Conservation (phyloP, 2,113 vertebrate species). For the Pristiophorus japonicus region DNA sequence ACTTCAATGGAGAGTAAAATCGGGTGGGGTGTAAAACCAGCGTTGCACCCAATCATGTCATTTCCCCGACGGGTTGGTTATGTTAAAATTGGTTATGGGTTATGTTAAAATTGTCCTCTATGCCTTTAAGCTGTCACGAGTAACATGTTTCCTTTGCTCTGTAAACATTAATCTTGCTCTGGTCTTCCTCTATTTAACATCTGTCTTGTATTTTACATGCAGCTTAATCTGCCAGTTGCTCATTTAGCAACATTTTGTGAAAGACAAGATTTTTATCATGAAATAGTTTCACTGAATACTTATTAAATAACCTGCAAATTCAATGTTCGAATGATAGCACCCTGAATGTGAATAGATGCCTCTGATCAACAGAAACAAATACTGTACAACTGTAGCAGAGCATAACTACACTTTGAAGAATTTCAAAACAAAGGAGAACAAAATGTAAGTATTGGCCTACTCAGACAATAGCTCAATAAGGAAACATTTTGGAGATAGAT, state of each 20-base stretch:
- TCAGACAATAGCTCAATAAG: too few species aligned
- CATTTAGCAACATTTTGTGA: background rate
- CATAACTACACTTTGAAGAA: background rate
- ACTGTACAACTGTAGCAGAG: background rate
- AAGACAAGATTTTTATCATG: background rate
- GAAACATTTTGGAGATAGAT: background rate
- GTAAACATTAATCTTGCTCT: background rate
- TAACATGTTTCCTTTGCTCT: background rate
- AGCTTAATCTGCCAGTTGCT: background rate
- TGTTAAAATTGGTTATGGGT: background rate
- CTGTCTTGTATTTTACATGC: background rate
- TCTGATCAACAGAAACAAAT: background rate
- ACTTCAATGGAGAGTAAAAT: background rate
- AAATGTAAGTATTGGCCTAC: background rate
- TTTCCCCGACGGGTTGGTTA: background rate
- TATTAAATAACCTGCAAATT: background rate
- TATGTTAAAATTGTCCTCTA: background rate
- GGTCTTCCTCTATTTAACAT: background rate
- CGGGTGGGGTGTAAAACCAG: background rate
- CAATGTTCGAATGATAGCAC: too few species aligned
- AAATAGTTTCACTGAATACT: background rate
- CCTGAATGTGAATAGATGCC: background rate
- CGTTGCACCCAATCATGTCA: background rate
- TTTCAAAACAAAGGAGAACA: background rate
- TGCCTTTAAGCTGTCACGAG: background rate